phyloP scores from a whole-genome alignment of 2,113 vertebrate species.

The Athene cunicularia region DNA sequence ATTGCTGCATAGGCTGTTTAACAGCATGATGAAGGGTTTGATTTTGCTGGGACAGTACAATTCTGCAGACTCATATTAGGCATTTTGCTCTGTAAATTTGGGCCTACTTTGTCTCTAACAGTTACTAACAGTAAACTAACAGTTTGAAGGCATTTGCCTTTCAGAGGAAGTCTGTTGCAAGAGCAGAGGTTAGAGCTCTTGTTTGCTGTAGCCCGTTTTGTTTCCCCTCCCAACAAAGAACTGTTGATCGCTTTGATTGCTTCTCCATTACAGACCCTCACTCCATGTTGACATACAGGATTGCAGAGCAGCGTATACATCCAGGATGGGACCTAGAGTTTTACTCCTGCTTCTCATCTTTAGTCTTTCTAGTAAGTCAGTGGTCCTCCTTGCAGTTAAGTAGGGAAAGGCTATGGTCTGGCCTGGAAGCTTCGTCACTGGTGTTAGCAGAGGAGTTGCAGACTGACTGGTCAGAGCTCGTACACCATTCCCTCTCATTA shows the following conservation, averaged over 20 bases:
- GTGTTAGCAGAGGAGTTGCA: neutral
- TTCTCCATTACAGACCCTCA: neutral
- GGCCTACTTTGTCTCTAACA: neutral
- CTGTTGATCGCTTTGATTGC: neutral
- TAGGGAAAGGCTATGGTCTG: neutral
- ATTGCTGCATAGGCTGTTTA: neutral
- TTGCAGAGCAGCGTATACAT: neutral
- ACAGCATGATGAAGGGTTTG: fast-evolving
- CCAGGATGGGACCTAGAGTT: neutral
- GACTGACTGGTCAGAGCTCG: neutral
- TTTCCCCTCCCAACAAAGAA: neutral
- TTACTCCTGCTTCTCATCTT: neutral
- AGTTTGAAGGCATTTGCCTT: neutral
- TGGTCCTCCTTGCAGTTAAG: neutral
- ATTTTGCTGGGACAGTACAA: neutral
- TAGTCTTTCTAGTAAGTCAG: neutral
- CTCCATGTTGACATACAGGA: neutral
- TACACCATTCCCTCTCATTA: neutral
- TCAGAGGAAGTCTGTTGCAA: neutral
- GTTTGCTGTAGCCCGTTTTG: neutral
- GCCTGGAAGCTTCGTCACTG: neutral
- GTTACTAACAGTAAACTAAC: neutral
- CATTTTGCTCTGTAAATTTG: neutral
- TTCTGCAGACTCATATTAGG: neutral
- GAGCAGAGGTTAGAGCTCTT: neutral